Base-by-base conservation (phyloP, 2,797 vertebrate species). In the Sarcoramphus papa region DNA sequence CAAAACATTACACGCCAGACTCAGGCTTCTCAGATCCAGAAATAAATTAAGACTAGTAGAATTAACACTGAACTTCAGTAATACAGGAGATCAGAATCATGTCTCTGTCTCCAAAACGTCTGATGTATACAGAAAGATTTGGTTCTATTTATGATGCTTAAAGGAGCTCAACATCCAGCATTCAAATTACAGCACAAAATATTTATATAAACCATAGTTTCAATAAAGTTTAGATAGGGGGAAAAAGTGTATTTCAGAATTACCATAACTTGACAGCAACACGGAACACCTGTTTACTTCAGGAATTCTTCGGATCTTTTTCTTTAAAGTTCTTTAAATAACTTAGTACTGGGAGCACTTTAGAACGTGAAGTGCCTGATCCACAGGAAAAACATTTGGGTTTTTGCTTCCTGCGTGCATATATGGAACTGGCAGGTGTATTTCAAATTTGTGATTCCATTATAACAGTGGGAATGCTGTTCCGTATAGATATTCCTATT, bases 261-360 rank as follows among this genome's bases (percentile, higher is more conserved):
- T 85, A 75, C 65, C 18, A 6, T 37, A 83, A 35, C 41, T 94
- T 56, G 59, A 40, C 73, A 90, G 72, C 79, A 95, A 82, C 40
- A 60, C 24, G 73, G 27, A 82, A 47, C 76, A 95, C 23, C 40
- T 60, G 75, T 65, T 41, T 47, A 28, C 51, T 84, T 90, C 48
- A 47, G 23, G 20, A 94, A 83, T 77, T 51, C 37, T 47, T 48
- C 24, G 11, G 2, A 35, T 8, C 24, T 37, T 85, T 54, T 84
- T n/a, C 9, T 72, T 65, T 25, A n/a, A 65, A 53, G 14, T 43
- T 84, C 53, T 47, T 60, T 53, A 24, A 62, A 37, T 54, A 53
- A 74, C 31, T 84, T 78, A 9, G 80, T 37, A 45, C 18, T 10
- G 10, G 10, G 8, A 80, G 7, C 1, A 1, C 20, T 88, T 74